phyloP scores from a whole-genome alignment of 2,888 invertebrate species.

The Drosophila kambysellisi region DNA sequence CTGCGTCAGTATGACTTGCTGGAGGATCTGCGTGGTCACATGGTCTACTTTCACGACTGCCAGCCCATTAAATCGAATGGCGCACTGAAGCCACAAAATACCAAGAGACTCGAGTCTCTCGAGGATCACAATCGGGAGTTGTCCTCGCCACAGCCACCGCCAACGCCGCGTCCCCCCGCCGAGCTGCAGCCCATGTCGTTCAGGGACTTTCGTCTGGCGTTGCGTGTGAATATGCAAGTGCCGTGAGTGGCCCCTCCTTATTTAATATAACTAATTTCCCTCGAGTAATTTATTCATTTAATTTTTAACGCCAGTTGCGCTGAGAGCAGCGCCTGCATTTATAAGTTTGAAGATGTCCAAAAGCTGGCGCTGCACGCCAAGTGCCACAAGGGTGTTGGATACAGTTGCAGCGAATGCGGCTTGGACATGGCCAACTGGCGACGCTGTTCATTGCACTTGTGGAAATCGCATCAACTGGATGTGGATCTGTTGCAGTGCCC shows the following conservation, averaged over 20 bases:
- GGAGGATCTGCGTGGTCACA: slow-evolving; percentile 82
- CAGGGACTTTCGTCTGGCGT: slow-evolving; percentile 81
- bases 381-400: slow-evolving; percentile 85
- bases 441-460: slow-evolving; percentile 89
- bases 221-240: slow-evolving; percentile 68
- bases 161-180: not conserved
- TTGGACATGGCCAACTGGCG: slow-evolving; percentile 88
- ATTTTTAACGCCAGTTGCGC: slow-evolving; percentile 85
- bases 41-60: slow-evolving; percentile 81
- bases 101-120: not conserved
- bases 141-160: slow-evolving; percentile 2
- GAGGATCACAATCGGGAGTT: not conserved
- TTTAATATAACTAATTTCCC: not conserved
- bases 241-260: slow-evolving; percentile 54
- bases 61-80: slow-evolving; percentile 46
- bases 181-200: slow-evolving; percentile 81
- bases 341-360: slow-evolving; percentile 86
- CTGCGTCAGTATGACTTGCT: slow-evolving; percentile 70
- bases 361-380: slow-evolving; percentile 86
- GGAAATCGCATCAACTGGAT: slow-evolving; percentile 88
- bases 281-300: too few relatives aligned
- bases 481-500: slow-evolving; percentile 87
- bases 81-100: slow-evolving; percentile 1
- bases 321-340: slow-evolving; percentile 86
- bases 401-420: slow-evolving; percentile 87